Evolutionary conservation across 2,888 invertebrate genomes (phyloP).

Genomic region (Apamea crenata): DNA sequence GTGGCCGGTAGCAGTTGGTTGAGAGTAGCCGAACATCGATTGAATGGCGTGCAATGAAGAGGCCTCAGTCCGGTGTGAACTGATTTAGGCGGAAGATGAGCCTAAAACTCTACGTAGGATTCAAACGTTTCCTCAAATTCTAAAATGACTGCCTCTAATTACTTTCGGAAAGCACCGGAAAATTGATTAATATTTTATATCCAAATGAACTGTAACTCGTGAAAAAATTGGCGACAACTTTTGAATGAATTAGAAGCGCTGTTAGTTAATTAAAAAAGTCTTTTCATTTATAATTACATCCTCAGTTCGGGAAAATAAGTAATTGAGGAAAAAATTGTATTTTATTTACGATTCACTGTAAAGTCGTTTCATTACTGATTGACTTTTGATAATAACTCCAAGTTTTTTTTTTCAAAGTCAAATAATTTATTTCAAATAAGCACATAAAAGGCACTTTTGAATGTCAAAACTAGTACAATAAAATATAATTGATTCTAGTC

Average conservation of each 20-base stretch:
- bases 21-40: too few relatives aligned
- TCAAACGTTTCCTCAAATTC: slow-evolving; percentile 18
- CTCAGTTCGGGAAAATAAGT: slow-evolving; percentile 24
- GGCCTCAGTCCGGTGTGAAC: too few relatives aligned
- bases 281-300: slow-evolving; percentile 34
- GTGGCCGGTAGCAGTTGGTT: too few relatives aligned
- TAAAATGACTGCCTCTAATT: slow-evolving; percentile 22
- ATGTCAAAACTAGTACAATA: too few relatives aligned
- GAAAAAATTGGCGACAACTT: slow-evolving; percentile 41
- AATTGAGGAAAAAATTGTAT: neutral
- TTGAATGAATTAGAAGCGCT: slow-evolving; percentile 29
- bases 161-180: slow-evolving; percentile 17
- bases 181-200: slow-evolving; percentile 41
- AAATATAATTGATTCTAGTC: too few relatives aligned
- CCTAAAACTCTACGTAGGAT: neutral
- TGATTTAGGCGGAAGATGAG: neutral
- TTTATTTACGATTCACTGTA: neutral
- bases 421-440: too few relatives aligned
- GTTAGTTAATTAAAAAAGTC: slow-evolving; percentile 36
- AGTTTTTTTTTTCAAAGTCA: neutral
- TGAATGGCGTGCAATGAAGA: too few relatives aligned
- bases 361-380: neutral
- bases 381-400: neutral
- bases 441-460: too few relatives aligned
- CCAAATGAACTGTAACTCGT: slow-evolving; percentile 41